Evolutionary conservation across 2,797 vertebrate species (phyloP).

Genomic region (Coranthus polyacanthus): DNA sequence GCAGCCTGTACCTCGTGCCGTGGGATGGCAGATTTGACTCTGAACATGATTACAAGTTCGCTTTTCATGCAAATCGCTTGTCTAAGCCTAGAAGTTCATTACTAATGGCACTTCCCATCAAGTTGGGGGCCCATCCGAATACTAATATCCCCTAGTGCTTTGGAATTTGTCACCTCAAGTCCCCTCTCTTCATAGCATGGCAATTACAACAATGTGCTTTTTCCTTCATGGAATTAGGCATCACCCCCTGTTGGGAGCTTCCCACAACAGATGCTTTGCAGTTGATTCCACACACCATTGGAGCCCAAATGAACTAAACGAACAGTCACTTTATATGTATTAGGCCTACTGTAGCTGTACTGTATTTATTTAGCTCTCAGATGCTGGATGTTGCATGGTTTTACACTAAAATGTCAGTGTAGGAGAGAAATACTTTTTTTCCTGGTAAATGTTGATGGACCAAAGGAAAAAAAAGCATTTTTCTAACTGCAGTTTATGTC

Average conservation of each 20-base stretch:
- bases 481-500: constrained; percentile 29
- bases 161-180: constrained; percentile 72
- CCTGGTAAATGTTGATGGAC: constrained; percentile 9
- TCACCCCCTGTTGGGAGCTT: constrained; percentile 69
- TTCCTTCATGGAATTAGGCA: constrained; percentile 77
- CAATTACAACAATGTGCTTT: constrained; percentile 78
- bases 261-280: constrained; percentile 78
- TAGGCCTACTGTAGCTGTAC: constrained; percentile 41
- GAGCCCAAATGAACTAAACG: constrained; percentile 78
- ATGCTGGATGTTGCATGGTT: constrained; percentile 26
- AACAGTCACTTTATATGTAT: constrained; percentile 79
- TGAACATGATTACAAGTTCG: constrained; percentile 78
- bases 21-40: constrained; percentile 71
- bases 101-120: constrained; percentile 82
- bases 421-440: constrained; percentile 10
- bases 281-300: constrained; percentile 74
- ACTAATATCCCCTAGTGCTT: constrained; percentile 73
- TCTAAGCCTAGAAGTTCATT: constrained; percentile 80
- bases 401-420: constrained; percentile 22
- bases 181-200: constrained; percentile 65
- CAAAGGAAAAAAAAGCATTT: too few species aligned
- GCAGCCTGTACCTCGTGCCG: constrained; percentile 37
- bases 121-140: constrained; percentile 72
- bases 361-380: constrained; percentile 55
- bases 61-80: constrained; percentile 82